phyloP scores from a whole-genome alignment of 2,113 vertebrate genomes.

The Scomber scombrus region DNA sequence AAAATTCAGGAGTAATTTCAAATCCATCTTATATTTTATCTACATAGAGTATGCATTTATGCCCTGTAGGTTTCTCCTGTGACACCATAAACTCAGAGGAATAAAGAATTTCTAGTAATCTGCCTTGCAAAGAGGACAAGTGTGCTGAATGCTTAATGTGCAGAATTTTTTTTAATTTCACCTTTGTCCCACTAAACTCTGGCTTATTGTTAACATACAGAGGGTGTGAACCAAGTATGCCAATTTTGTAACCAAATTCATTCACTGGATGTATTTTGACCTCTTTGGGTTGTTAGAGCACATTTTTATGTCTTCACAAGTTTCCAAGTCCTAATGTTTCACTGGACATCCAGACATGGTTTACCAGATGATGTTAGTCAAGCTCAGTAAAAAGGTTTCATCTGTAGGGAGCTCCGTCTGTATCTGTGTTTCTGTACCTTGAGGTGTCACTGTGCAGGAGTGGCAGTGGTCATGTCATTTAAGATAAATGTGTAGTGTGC shows the following conservation, averaged over 20 bases:
- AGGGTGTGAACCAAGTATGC: not conserved
- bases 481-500: slow-evolving; percentile 74
- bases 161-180: slow-evolving; percentile 8
- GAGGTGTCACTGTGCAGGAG: slow-evolving; percentile 52
- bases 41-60: slow-evolving; percentile 46
- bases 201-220: not conserved
- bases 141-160: slow-evolving; percentile 7
- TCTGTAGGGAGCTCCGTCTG: not conserved
- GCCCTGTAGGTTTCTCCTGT: slow-evolving; percentile 45
- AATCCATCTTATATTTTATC: slow-evolving; percentile 25
- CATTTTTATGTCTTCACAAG: not conserved
- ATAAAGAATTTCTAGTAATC: slow-evolving; percentile 9
- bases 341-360: slow-evolving; percentile 1
- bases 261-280: not conserved
- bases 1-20: slow-evolving; percentile 41
- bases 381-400: not conserved
- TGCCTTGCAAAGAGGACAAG: slow-evolving; percentile 26
- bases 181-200: not conserved
- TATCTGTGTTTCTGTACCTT: slow-evolving; percentile 38
- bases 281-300: not conserved
- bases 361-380: not conserved
- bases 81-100: slow-evolving; percentile 25
- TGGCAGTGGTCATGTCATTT: slow-evolving; percentile 68
- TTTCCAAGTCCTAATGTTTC: not conserved
- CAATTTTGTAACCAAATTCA: not conserved